These are phyloP conservation scores for Eueides isabella DNA, from an alignment of 1,140 invertebrate species.

Conservation along the genomic window DNA sequence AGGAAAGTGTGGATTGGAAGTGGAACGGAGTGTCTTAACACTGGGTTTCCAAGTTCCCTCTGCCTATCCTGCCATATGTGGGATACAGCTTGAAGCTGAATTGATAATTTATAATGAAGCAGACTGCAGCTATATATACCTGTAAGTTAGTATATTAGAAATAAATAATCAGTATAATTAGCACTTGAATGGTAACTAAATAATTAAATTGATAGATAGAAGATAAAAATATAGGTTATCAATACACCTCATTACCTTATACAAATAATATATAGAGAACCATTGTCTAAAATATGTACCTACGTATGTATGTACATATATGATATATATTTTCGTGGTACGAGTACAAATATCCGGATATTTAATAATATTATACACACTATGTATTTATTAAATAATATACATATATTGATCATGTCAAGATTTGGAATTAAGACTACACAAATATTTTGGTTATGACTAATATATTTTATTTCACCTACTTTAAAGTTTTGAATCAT, in stretches of 20 bases:
- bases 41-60: too few relatives aligned
- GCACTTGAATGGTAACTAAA: not conserved
- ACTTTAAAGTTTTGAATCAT: not conserved
- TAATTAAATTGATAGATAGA: not conserved
- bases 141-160: too few relatives aligned
- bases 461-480: not conserved
- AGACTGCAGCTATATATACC: not conserved
- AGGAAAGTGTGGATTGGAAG: too few relatives aligned
- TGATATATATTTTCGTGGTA: not conserved
- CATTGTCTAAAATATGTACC: not conserved
- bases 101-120: not conserved
- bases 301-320: not conserved
- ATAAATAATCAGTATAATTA: not conserved
- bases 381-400: too few relatives aligned
- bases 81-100: too few relatives aligned
- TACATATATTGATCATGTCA: too few relatives aligned
- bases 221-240: conserved; percentile 12
- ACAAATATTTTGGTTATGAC: not conserved
- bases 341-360: not conserved
- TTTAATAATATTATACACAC: too few relatives aligned
- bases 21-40: too few relatives aligned
- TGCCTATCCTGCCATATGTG: too few relatives aligned
- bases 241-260: not conserved
- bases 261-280: not conserved
- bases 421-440: too few relatives aligned